A percentile compares a stretch with the other conserved stretches of the same genome.
Conservation (phyloP, 1,140 invertebrate species). For the Neodiprion fabricii region DNA sequence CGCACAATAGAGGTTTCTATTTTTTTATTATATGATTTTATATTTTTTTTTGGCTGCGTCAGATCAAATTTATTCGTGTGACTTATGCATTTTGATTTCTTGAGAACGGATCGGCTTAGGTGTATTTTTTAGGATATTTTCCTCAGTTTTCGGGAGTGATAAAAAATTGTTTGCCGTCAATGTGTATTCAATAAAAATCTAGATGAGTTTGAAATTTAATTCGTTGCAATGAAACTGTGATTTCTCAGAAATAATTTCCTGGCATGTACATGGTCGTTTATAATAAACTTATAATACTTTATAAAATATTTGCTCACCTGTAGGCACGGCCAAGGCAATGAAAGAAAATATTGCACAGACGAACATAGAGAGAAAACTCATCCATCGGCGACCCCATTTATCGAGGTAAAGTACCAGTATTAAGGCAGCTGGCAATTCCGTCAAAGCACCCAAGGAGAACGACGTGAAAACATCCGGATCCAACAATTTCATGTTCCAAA, state of each 20-base stretch:
- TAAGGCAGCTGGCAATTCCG: constrained; percentile 83
- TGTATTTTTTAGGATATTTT: no score
- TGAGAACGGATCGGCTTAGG: no score
- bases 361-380: constrained; percentile 40
- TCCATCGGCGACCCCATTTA: constrained; percentile 83
- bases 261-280: background rate
- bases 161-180: no score
- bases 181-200: no score
- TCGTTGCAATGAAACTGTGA: no score
- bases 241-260: background rate
- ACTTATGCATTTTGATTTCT: no score
- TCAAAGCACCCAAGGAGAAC: constrained; percentile 82
- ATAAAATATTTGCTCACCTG: background rate
- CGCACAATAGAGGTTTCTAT: no score
- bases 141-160: no score
- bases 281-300: background rate
- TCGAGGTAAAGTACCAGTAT: constrained; percentile 81
- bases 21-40: no score
- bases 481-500: constrained; percentile 81
- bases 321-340: background rate
- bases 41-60: no score
- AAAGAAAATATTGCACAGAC: background rate
- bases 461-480: constrained; percentile 83
- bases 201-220: no score
- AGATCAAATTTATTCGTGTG: no score